Base-by-base conservation (phyloP, 1,140 invertebrate species). In the Diploscapter pachys region DNA sequence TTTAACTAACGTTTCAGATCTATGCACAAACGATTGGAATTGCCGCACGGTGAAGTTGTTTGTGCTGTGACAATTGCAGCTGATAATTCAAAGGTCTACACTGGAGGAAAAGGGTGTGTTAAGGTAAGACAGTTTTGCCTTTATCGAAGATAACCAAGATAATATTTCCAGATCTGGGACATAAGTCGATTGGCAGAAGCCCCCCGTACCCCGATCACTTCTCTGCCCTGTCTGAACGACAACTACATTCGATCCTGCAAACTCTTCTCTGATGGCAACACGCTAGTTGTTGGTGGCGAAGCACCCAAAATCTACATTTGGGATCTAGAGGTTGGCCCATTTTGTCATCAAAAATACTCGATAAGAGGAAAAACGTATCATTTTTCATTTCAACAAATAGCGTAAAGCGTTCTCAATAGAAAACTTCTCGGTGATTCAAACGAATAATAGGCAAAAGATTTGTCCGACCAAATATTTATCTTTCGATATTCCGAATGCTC, bases 161-260 rank as follows among this genome's bases (percentile, higher is more conserved):
- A 31, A 31, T 31, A 9, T 48, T 11, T 72, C 51, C 61, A 72
- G 71, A 92, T 98, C 0, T 91, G 88, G 88, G 88, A 89, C 75
- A 77, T 86, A 56, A 57, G 55, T 5, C 65, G 72, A 53, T 56
- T 75, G 51, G 51, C 65, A 11, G 59, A 92, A 3, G 91, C 90
- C 9, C 90, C 88, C 91, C 92, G 93, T 79, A 91, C 89, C 84
- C 93, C 93, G 4, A 90, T 96, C 3, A 93, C 93, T 74, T 94
- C 95, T 86, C 87, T 97, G 63, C 94, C 97, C 87, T 98, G 95
- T 87, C 88, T 93, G 86, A 89, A 94, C 71, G 95, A 98, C 87
- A 97, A 95, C 88, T 98, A 98, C 87, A 98, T 98, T 81, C 89
- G 95, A 79, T 96, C 94, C 51, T 95, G 97, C 67, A 98, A 98